Conservation (phyloP, 2,113 vertebrate genomes). For the Pongo pygmaeus region DNA sequence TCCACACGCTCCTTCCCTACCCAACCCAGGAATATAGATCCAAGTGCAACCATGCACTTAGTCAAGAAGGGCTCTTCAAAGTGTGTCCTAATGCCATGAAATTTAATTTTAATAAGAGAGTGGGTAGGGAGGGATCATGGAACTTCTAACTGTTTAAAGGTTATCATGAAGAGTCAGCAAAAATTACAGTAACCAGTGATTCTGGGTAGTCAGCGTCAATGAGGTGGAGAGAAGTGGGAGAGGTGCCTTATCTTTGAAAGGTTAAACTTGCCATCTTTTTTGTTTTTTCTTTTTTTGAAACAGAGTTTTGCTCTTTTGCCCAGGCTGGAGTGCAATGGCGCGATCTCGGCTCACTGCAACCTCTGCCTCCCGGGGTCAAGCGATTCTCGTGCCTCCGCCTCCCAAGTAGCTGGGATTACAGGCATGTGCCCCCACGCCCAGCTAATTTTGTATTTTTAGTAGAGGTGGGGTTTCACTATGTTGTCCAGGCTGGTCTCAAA, state of each 20-base stretch:
- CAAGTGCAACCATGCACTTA: neutral
- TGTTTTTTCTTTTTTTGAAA: too few species aligned
- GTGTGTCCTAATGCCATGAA: neutral
- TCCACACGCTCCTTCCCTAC: neutral
- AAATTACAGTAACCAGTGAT: neutral
- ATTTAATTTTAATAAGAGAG: conserved; percentile 52
- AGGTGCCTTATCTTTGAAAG: neutral
- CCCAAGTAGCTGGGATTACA: too few species aligned
- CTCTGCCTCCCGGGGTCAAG: too few species aligned
- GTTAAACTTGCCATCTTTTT: neutral
- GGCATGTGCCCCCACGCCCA: fast-evolving
- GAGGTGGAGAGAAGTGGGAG: neutral
- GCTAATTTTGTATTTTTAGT: too few species aligned
- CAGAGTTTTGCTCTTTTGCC: too few species aligned
- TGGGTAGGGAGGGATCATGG: neutral
- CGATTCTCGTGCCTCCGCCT: too few species aligned
- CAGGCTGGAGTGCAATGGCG: too few species aligned
- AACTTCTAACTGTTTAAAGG: neutral
- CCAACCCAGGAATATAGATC: neutral
- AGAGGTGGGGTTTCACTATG: too few species aligned
- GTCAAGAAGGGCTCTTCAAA: neutral
- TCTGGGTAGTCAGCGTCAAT: neutral
- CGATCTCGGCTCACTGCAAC: too few species aligned
- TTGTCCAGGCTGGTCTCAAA: too few species aligned
- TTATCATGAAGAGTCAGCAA: neutral